Conservation (phyloP, 2,888 invertebrate genomes). For the Apamea crenata region DNA sequence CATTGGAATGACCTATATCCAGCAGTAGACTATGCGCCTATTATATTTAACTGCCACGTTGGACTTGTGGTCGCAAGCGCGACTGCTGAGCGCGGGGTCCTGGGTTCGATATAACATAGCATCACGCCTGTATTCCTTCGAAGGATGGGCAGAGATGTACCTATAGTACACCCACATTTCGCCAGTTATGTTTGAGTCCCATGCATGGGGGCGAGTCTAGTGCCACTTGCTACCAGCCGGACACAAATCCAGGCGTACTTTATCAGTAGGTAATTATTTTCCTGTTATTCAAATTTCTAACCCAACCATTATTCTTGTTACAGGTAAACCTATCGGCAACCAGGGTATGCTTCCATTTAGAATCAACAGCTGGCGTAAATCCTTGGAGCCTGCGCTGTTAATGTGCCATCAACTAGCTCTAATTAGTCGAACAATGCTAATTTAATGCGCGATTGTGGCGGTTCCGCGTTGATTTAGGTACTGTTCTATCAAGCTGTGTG, state of each 20-base stretch:
- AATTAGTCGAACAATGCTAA: conserved; percentile 70
- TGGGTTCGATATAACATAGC: not conserved
- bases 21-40: not conserved
- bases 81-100: not conserved
- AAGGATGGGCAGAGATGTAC: not conserved
- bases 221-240: not conserved
- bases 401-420: conserved; percentile 42
- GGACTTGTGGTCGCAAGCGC: not conserved
- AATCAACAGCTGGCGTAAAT: conserved; percentile 45
- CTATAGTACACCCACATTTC: not conserved
- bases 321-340: conserved; percentile 64
- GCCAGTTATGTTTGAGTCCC: not conserved
- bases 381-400: conserved; percentile 43
- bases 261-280: not conserved
- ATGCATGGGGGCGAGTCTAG: not conserved
- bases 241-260: not conserved
- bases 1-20: not conserved
- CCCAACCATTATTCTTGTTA: conserved; percentile 56
- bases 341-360: conserved; percentile 19
- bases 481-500: conserved; percentile 13
- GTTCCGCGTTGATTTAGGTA: conserved; percentile 37
- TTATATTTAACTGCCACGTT: not conserved
- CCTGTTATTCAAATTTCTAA: conserved; percentile 22
- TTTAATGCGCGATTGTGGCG: conserved; percentile 64
- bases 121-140: not conserved